These are phyloP conservation scores for Triplophysa siluroides DNA, from an alignment of 2,113 vertebrate species.

Conservation along the genomic window DNA sequence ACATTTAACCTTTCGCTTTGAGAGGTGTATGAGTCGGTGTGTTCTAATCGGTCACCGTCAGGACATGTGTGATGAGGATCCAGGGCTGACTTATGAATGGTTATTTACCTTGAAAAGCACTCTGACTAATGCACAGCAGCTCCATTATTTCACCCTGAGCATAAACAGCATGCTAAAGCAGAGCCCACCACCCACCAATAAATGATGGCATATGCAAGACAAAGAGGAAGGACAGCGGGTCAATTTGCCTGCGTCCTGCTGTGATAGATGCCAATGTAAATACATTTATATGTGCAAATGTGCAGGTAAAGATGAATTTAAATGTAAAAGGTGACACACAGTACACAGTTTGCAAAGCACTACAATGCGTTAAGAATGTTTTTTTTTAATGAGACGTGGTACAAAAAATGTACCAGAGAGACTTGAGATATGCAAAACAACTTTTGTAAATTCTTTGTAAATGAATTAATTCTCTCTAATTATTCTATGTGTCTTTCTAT, in stretches of 20 bases:
- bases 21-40: constrained; percentile 26
- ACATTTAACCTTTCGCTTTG: constrained; percentile 41
- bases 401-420: no score
- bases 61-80: constrained; percentile 26
- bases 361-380: no score
- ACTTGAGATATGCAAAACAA: no score
- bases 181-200: constrained; percentile 49
- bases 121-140: constrained; percentile 57
- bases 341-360: no score
- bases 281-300: not conserved
- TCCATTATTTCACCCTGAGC: constrained; percentile 49
- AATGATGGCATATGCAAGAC: constrained; percentile 49
- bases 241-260: constrained; percentile 37
- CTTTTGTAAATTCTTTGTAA: no score
- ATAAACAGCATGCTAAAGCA: constrained; percentile 50
- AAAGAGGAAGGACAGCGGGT: constrained; percentile 51
- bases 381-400: no score
- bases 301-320: constrained; percentile 6
- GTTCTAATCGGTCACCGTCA: constrained; percentile 53
- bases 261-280: constrained; percentile 6
- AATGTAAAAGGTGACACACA: not conserved
- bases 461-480: no score
- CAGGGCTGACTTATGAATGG: constrained; percentile 34
- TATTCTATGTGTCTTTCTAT: no score
- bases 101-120: constrained; percentile 60